A percentile compares a stretch with the other conserved stretches of the same genome.
Conservation (phyloP, 2,113 vertebrate species). For the Cygnus atratus region DNA sequence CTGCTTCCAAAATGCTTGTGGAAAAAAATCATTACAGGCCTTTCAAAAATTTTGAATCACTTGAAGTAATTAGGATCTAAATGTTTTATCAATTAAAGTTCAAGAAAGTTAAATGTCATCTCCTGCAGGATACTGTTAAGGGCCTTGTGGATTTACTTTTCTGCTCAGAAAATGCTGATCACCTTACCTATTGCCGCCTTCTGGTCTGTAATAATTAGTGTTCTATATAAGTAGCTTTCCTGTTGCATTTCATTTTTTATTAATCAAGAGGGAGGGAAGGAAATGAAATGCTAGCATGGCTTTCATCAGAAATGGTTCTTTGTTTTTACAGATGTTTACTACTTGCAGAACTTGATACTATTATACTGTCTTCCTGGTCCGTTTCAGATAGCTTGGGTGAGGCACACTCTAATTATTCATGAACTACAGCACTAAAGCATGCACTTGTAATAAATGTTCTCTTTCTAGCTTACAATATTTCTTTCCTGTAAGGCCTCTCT, state of each 20-base stretch:
- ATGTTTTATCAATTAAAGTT: not conserved
- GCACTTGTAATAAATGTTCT: not conserved
- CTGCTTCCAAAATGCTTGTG: not conserved
- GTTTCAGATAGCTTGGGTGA: fast-evolving
- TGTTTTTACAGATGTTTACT: not conserved
- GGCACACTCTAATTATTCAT: not conserved
- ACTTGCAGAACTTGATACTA: not conserved
- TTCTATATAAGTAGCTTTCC: not conserved
- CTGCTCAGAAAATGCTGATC: not conserved
- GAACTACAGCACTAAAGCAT: not conserved
- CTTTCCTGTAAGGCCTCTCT: not conserved
- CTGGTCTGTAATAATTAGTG: not conserved
- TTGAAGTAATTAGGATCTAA: not conserved
- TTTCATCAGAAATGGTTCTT: not conserved
- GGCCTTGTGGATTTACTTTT: not conserved
- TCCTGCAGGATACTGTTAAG: not conserved
- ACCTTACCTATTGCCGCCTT: not conserved
- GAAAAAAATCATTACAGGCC: not conserved
- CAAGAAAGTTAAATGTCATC: not conserved
- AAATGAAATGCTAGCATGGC: not conserved
- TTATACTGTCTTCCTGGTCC: not conserved
- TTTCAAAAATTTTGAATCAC: not conserved
- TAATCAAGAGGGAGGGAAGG: not conserved
- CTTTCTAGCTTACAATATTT: not conserved
- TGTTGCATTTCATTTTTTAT: not conserved